Base-by-base conservation (phyloP, 1,140 invertebrate species). In the Trichoplusia ni region DNA sequence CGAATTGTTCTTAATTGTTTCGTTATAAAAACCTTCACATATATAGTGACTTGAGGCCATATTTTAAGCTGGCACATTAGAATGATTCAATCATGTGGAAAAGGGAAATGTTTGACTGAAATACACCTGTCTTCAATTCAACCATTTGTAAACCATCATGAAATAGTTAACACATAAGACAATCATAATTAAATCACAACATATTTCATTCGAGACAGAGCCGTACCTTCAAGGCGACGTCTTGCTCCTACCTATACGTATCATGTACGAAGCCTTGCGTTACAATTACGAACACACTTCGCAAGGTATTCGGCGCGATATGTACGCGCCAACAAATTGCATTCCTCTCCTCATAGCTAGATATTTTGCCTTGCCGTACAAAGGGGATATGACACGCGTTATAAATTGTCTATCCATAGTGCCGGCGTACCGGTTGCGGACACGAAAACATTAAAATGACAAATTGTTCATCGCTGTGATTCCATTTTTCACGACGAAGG, bases 401-500 rank as follows among this genome's bases (percentile, higher is more conserved):
- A 78, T 78, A 78, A 73, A 78, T 78, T 63, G 68, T 77, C 69
- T 77, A 70, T 71, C 69, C 67, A 74, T 69, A 71, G 59, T 69
- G 51, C 64, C 42, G n/a, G 47, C 54, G 54, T 64, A 58, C 67
- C 51, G 58, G 62, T 46, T 71, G 71, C 63, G 42, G 67, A 68
- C 69, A 69, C 38, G 71, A 75, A 75, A 69, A 69, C 74, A 81
- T 79, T 77, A 76, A 77, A 79, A 82, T 82, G 75, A 82, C 73
- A 79, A 79, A 79, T 78, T 67, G 74, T 78, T 73, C 42, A 69
- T 64, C 53, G 66, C 71, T 70, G 59, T 69, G 63, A 73, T 75
- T 70, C 74, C 75, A 78, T 76, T 79, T 79, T 79, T 77, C 74
- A 71, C 44, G 14, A 37, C 58, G 49, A 71, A 73, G 64, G 64